phyloP scores from a whole-genome alignment of 2,888 invertebrate genomes.

The Zhengitettix transpicula region DNA sequence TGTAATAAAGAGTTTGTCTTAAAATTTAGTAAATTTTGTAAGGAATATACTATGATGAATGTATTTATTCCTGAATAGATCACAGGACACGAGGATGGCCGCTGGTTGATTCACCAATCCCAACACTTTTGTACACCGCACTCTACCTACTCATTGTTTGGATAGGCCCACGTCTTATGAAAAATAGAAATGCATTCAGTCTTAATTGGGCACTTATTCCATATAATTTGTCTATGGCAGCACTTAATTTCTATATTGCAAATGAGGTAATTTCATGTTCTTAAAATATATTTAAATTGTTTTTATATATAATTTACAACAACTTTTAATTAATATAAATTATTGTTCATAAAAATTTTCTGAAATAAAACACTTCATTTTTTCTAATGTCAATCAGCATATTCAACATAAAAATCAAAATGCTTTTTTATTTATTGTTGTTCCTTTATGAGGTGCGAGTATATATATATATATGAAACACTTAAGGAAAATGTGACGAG shows the following conservation, averaged over 20 bases:
- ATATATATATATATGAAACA: too few species aligned
- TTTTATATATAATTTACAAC: neutral
- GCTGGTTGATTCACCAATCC: conserved; percentile 63
- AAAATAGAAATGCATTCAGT: conserved; percentile 53
- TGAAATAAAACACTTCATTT: neutral
- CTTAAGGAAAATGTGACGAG: too few species aligned
- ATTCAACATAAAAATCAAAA: too few species aligned
- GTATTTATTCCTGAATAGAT: conserved; percentile 36
- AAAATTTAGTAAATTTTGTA: neutral
- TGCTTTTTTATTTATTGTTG: too few species aligned
- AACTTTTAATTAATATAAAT: neutral
- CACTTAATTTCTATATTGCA: conserved; percentile 69
- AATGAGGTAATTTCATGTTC: conserved; percentile 36
- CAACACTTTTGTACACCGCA: conserved; percentile 50
- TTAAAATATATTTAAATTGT: neutral
- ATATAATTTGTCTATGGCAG: conserved; percentile 73
- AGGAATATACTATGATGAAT: neutral
- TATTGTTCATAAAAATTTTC: neutral
- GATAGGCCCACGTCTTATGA: conserved; percentile 69
- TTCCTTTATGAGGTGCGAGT: too few species aligned
- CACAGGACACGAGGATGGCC: conserved; percentile 70
- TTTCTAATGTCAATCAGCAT: too few species aligned
- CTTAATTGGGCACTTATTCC: conserved; percentile 60
- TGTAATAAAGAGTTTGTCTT: too few species aligned
- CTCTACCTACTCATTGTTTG: conserved; percentile 62